These are phyloP conservation scores for Oxyscelio sp. DNA, from an alignment of 2,888 invertebrate genomes.

Conservation along the genomic window DNA sequence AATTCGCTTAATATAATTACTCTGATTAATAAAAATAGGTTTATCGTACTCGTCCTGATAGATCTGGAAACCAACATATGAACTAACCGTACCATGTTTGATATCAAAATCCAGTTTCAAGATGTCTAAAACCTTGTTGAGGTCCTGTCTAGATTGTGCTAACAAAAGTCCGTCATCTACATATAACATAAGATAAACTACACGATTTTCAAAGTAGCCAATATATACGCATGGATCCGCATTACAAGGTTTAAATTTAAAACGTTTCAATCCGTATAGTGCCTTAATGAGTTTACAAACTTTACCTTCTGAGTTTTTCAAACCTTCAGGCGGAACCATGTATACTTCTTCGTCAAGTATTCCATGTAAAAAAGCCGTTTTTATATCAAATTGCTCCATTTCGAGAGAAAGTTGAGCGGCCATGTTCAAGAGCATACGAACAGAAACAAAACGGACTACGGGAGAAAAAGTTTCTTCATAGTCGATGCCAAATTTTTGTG, in stretches of 20 bases:
- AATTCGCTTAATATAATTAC: conserved; percentile 39
- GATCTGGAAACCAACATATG: conserved; percentile 38
- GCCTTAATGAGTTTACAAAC: conserved; percentile 11
- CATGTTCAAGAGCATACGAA: conserved; percentile 33
- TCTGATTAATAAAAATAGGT: conserved; percentile 40
- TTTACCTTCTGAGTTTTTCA: conserved; percentile 4
- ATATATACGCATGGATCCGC: conserved; percentile 58
- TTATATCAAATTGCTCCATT: conserved; percentile 42
- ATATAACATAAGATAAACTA: conserved; percentile 43
- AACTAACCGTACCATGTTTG: not conserved
- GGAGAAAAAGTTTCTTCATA: conserved; percentile 54
- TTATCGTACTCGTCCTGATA: not conserved
- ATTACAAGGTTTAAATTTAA: conserved; percentile 31
- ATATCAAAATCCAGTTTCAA: conserved; percentile 28
- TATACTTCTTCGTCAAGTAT: conserved; percentile 39
- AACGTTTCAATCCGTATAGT: conserved; percentile 65
- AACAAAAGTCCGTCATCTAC: conserved; percentile 50
- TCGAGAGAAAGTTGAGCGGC: conserved; percentile 11
- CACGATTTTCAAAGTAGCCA: conserved; percentile 4
- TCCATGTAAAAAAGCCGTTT: conserved; percentile 55
- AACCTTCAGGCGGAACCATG: conserved; percentile 59
- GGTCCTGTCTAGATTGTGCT: not conserved
- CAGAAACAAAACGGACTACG: conserved; percentile 32
- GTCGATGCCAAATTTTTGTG: conserved; percentile 35
- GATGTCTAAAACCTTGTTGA: conserved; percentile 17